A percentile compares a stretch with the other conserved stretches of the same genome.
phyloP scores from a whole-genome alignment of 2,113 vertebrate species.

The Prinia subflava region DNA sequence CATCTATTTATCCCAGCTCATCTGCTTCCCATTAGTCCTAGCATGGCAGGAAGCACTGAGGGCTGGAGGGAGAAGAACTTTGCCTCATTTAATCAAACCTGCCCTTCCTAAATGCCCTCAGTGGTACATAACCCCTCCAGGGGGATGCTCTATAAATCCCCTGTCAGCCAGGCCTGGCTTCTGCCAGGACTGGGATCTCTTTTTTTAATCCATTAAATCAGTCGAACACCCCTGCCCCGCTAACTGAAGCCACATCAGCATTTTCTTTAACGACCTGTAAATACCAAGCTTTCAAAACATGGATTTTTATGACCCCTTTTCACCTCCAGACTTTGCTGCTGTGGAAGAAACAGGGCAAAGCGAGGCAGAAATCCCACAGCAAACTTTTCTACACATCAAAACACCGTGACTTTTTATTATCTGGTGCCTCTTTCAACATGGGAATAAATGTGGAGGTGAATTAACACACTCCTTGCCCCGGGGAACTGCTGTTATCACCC shows the following conservation, averaged over 20 bases:
- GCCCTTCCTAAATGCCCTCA: neutral
- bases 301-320: neutral
- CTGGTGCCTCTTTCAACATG: conserved; percentile 3
- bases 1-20: neutral
- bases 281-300: neutral
- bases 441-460: neutral
- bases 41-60: neutral
- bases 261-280: neutral
- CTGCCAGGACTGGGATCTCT: neutral
- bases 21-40: neutral
- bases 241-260: neutral
- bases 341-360: neutral
- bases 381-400: neutral
- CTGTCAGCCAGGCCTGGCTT: neutral
- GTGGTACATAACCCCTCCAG: neutral
- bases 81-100: neutral
- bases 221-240: neutral
- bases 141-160: neutral
- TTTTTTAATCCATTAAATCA: neutral
- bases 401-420: neutral
- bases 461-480: neutral
- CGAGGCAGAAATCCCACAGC: neutral
- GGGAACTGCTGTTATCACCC: neutral
- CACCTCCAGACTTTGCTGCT: neutral
- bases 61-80: neutral